Base-by-base conservation (phyloP, 2,113 vertebrate species). In the Symphodus melops region DNA sequence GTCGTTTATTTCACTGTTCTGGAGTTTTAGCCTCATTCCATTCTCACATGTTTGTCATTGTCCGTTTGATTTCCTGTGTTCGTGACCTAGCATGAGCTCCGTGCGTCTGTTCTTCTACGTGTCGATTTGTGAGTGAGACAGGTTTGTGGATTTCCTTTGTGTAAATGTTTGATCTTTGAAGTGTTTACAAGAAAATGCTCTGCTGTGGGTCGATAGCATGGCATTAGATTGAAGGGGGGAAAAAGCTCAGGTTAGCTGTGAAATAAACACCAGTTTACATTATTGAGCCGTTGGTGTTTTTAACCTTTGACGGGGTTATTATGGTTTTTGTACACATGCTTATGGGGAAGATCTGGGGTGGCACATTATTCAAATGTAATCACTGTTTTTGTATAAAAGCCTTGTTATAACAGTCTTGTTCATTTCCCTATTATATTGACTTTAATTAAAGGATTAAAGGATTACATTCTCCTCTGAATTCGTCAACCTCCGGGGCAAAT, bases 391-490 rank as follows among this genome's bases (percentile, higher is more conserved):
- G 11, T 17, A 57, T 48, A 9, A 75, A 77, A 75, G 57, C 62
- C 61, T 66, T 21, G 46, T 70, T 77, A 79, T 72, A 59, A 49
- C 46, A 69, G 23, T 82, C 79, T 81, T 82, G 46, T 63, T 77
- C 39, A 58, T 81, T 85, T 87, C 76, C n/a, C 58, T 70, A 57
- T 67, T 62, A 77, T 80, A 87, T 81, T 83, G 77, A 81, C 86
- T 88, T 85, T 88, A 91, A 92, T 90, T 91, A 90, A 88, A 76
- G 82, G 85, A 80, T 92, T 89, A 91, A 79, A 85, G 88, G 88
- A 90, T 91, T 91, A 88, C 61, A 75, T 69, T 63, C 59, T 68
- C 56, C 75, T 84, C 67, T 82, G 71, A 85, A 79, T 81, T 85
- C 36, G 39, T 79, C 61, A 71, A 67, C 72, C 82, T 84, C 82